Base-by-base conservation (phyloP, 2,888 invertebrate species). In the Resseliella maxima region DNA sequence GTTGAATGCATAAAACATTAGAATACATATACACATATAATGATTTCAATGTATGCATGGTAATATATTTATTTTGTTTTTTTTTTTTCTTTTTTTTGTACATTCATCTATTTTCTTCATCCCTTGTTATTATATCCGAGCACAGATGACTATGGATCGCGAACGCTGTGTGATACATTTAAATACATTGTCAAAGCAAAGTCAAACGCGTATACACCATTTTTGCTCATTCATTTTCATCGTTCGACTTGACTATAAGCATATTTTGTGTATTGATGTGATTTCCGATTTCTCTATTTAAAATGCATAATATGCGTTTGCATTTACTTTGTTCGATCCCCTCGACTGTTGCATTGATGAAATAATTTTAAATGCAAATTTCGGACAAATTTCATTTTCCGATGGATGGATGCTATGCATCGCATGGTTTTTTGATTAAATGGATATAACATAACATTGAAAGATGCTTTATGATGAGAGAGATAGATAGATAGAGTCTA, bases 361-460 rank as follows among this genome's bases (percentile, higher is more conserved):
- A 72, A 72, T 72, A 72, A 72, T 72, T 72, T 72, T 72, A 72
- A 72, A 72, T 72, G 72, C 72, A 72, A 72, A 72, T 72, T 72
- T 72, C 18, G 72, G 72, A 72, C 72, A 72, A 72, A 72, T 72
- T 72, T 31, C 72, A 72, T 72, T n/a, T 31, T 15, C 31, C 31
- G 72, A 72, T 72, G 15, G 21, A 72, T 72, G 72, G 15, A 72
- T 72, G n/a, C 18, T 72, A 31, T 72, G 72, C 72, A 72, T 72
- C 72, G 15, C 72, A 72, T 72, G 72, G 12, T 35, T 31, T 72
- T 72, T 72, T 72, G 31, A 72, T 72, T n/a, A 21, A 72, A 72
- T 72, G 72, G 59, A 15, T 35, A 72, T 72, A 72, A 59, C 18
- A 72, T 72, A 31, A 15, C 35, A 27, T 24, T 72, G n/a, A n/a